These are phyloP conservation scores for Labia minor DNA, from an alignment of 2,888 invertebrate genomes.

Conservation along the genomic window DNA sequence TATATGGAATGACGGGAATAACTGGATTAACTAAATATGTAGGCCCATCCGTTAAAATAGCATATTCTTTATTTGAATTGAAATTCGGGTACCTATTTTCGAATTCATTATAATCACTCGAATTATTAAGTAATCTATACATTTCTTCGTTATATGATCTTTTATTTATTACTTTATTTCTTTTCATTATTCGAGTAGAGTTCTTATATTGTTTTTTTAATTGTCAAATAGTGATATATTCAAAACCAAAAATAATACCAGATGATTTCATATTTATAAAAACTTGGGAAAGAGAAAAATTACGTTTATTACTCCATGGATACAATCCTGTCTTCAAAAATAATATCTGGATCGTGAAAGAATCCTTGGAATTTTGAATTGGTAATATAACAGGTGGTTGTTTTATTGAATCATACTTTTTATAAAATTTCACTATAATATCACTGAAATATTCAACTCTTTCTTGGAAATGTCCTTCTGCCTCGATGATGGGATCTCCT, in stretches of 20 bases:
- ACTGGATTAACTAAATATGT: too few species aligned
- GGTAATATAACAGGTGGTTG: neutral
- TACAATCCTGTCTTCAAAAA: neutral
- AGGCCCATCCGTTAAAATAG: too few species aligned
- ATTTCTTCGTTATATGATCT: too few species aligned
- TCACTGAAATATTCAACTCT: neutral
- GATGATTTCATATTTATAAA: neutral
- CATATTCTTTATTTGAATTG: too few species aligned
- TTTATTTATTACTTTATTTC: too few species aligned
- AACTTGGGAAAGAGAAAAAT: neutral
- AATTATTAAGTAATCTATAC: too few species aligned
- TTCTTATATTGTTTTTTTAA: too few species aligned
- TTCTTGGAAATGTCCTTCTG: neutral
- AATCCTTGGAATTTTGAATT: neutral
- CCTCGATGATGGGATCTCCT: neutral
- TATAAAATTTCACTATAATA: neutral
- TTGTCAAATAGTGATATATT: neutral
- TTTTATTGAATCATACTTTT: neutral
- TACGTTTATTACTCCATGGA: neutral
- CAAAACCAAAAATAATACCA: neutral
- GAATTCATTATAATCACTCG: too few species aligned
- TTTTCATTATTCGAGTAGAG: too few species aligned
- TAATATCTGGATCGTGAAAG: neutral
- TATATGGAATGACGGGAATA: too few species aligned
- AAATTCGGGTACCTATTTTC: too few species aligned